A percentile compares a stretch with the other conserved stretches of the same genome.
These are phyloP conservation scores for Glaucopsyche alexis DNA, from an alignment of 2,888 invertebrate genomes.

Conservation along the genomic window DNA sequence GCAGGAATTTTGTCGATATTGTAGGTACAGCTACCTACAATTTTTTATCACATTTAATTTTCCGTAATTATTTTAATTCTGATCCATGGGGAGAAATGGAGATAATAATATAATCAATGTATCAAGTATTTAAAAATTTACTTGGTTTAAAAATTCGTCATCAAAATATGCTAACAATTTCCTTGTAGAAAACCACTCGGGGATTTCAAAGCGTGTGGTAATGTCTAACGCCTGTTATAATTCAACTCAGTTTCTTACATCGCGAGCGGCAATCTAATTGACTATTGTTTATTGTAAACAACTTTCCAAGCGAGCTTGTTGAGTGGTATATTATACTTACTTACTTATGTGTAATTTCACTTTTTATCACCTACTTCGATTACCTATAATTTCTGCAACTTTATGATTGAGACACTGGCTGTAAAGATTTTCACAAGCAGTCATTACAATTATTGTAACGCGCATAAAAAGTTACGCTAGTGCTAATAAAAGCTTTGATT, in stretches of 20 bases:
- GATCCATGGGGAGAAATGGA: no score
- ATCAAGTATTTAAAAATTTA: no score
- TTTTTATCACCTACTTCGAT: slow-evolving; percentile 6
- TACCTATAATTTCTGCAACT: neutral
- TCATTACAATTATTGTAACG: no score
- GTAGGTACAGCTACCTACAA: no score
- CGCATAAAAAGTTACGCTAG: no score
- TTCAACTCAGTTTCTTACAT: slow-evolving; percentile 15
- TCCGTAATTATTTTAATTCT: no score
- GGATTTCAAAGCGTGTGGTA: neutral
- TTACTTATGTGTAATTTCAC: slow-evolving; percentile 6
- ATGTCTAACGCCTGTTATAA: slow-evolving; percentile 23
- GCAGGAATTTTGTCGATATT: no score
- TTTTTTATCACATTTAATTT: no score
- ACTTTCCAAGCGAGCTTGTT: slow-evolving; percentile 26
- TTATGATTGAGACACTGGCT: neutral
- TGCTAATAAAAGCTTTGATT: no score
- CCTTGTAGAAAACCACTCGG: neutral
- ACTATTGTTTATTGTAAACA: slow-evolving; percentile 24
- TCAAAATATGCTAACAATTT: neutral
- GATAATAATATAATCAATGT: no score
- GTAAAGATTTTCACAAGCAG: neutral
- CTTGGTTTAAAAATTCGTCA: neutral
- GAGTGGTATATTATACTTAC: neutral
- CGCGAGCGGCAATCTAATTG: slow-evolving; percentile 25